Percentiles rank a stretch among this genome's conserved stretches.
These are phyloP conservation scores for Chaetogeoica ovagalla DNA, from an alignment of 2,888 invertebrate genomes.

Conservation along the genomic window DNA sequence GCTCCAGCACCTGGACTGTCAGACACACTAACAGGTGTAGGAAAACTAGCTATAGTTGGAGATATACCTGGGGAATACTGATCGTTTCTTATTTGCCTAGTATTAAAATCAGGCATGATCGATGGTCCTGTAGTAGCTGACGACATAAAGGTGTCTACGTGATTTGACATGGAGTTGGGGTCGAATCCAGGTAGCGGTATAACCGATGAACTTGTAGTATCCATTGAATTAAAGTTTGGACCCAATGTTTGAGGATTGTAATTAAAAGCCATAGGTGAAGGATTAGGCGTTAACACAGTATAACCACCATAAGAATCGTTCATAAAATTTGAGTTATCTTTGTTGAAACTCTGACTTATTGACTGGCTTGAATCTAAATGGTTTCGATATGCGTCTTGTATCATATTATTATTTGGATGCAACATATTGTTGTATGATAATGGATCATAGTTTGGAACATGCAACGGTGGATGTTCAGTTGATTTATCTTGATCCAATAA, in stretches of 20 bases:
- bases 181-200: constrained; percentile 41
- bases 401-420: constrained; percentile 47
- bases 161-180: constrained; percentile 35
- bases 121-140: constrained; percentile 37
- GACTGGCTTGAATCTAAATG: constrained; percentile 39
- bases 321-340: constrained; percentile 44
- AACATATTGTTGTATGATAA: constrained; percentile 43
- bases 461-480: constrained; percentile 38
- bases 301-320: constrained; percentile 48
- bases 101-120: constrained; percentile 35
- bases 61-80: constrained; percentile 51
- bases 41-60: constrained; percentile 51
- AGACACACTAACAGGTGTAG: constrained; percentile 49
- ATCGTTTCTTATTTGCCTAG: constrained; percentile 49
- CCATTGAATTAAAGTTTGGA: constrained; percentile 41
- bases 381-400: constrained; percentile 39
- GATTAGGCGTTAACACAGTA: constrained; percentile 47
- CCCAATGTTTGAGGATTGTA: constrained; percentile 36
- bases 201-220: constrained; percentile 35
- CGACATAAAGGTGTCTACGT: constrained; percentile 37
- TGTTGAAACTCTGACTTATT: constrained; percentile 33
- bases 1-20: constrained; percentile 44
- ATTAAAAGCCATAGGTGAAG: constrained; percentile 50
- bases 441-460: constrained; percentile 35
- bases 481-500: constrained; percentile 47